phyloP scores from a whole-genome alignment of 2,888 invertebrate species.

The Perithous albicinctus region DNA sequence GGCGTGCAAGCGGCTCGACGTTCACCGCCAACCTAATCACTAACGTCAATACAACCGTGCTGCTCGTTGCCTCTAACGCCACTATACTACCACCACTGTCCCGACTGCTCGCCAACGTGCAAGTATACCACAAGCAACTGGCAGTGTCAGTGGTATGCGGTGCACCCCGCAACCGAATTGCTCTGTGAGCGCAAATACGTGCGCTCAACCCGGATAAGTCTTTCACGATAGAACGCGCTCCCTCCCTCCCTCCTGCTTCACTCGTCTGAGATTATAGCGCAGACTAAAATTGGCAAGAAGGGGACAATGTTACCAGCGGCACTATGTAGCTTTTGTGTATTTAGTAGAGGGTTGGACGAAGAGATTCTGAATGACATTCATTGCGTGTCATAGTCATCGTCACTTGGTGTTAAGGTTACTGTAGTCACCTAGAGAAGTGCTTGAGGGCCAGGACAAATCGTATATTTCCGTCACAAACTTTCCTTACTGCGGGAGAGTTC shows the following conservation, averaged over 20 bases:
- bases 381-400: neutral
- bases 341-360: neutral
- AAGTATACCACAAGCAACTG: slow-evolving; percentile 36
- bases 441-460: no score
- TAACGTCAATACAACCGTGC: slow-evolving; percentile 65
- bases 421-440: neutral
- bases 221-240: slow-evolving; percentile 41
- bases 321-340: neutral
- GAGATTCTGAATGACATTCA: neutral
- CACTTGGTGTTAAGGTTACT: neutral
- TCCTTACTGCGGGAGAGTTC: no score
- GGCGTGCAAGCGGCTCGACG: slow-evolving; percentile 52
- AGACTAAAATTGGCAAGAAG: neutral
- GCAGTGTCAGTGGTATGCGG: slow-evolving; percentile 47
- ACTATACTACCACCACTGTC: slow-evolving; percentile 8
- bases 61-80: slow-evolving; percentile 42
- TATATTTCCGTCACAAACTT: no score
- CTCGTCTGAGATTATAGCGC: slow-evolving; percentile 39
- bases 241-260: no score
- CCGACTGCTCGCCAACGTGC: slow-evolving; percentile 36
- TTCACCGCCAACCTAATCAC: slow-evolving; percentile 68
- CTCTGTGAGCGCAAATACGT: slow-evolving; percentile 55
- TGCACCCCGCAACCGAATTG: slow-evolving; percentile 56
- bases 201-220: slow-evolving; percentile 44
- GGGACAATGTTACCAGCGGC: neutral